phyloP scores from a whole-genome alignment of 2,113 vertebrate genomes.

The Aviceda subcristata region DNA sequence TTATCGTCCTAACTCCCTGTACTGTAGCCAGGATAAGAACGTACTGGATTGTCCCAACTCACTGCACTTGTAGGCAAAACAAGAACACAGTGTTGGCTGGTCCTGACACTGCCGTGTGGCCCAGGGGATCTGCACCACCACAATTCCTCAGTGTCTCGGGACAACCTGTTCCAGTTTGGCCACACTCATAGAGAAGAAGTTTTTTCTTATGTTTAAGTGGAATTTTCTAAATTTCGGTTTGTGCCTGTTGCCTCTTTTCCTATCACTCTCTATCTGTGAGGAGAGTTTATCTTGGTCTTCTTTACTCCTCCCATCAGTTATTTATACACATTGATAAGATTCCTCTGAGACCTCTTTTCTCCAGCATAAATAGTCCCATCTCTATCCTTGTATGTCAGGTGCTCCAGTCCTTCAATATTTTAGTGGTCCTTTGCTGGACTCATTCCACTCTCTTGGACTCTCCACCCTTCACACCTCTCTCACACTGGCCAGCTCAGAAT shows the following conservation, averaged over 20 bases:
- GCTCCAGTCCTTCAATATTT: background rate
- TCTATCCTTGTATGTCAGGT: background rate
- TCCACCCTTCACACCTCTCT: background rate
- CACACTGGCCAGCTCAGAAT: background rate
- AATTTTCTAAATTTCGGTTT: background rate
- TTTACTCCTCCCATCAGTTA: background rate
- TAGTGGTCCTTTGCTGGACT: background rate
- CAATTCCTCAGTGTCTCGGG: rapidly evolving
- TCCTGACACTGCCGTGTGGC: too few species aligned
- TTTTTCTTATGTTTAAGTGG: background rate
- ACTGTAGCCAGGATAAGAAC: too few species aligned
- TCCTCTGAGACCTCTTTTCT: background rate
- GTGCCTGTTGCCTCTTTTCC: background rate
- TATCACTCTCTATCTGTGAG: background rate
- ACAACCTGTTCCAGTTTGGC: background rate
- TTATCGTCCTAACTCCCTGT: too few species aligned
- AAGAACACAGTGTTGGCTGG: too few species aligned
- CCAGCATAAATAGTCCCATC: background rate
- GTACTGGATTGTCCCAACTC: too few species aligned
- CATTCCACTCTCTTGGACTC: background rate
- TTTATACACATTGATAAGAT: background rate
- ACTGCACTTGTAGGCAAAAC: too few species aligned
- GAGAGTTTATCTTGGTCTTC: background rate
- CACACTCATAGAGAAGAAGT: rapidly evolving
- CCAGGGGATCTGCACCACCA: too few species aligned